Percentiles rank a stretch among this genome's conserved stretches.
phyloP scores from a whole-genome alignment of 2,113 vertebrate genomes.

The Sorex fumeus region DNA sequence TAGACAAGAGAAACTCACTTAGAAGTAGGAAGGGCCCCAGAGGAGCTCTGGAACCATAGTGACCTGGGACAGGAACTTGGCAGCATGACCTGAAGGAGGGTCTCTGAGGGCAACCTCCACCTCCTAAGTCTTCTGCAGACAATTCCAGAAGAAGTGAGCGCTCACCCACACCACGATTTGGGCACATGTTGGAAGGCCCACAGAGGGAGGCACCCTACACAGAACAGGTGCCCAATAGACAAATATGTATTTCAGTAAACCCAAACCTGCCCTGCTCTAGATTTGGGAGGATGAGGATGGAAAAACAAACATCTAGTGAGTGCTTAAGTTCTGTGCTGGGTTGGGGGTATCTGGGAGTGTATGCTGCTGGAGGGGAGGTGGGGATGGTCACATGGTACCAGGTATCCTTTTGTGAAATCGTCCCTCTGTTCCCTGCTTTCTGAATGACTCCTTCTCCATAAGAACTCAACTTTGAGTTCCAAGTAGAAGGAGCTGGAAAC shows the following conservation, averaged over 20 bases:
- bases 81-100: no score
- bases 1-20: background rate
- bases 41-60: fast-evolving
- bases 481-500: background rate
- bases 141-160: background rate
- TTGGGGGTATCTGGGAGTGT: no score
- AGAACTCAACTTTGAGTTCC: slow-evolving; percentile 21
- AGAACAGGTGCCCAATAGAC: background rate
- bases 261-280: background rate
- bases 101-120: background rate
- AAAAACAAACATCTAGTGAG: no score
- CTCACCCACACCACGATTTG: background rate
- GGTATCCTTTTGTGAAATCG: background rate
- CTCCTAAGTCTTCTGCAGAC: background rate
- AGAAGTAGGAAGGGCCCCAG: background rate
- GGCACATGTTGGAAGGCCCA: background rate
- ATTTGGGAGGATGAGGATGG: no score
- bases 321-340: no score
- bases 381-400: background rate
- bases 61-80: background rate
- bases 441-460: slow-evolving; percentile 25
- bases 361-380: no score
- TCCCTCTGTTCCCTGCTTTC: background rate
- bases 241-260: background rate
- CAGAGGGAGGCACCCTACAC: background rate